Evolutionary conservation across 1,140 invertebrate species (phyloP).

Genomic region (Asbolus verrucosus): DNA sequence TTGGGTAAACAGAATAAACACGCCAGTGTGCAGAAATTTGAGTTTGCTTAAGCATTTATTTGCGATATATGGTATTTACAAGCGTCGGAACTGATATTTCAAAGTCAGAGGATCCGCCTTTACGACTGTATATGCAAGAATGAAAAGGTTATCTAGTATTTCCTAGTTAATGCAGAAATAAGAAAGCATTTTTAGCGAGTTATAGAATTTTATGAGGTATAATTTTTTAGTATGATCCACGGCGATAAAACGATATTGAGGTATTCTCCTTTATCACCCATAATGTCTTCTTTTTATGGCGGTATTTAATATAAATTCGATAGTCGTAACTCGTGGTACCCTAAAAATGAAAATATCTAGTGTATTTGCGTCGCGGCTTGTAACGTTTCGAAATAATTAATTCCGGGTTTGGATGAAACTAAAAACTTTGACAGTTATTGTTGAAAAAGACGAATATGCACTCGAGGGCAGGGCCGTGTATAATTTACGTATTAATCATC

Average conservation of each 20-base stretch:
- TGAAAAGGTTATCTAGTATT: not conserved
- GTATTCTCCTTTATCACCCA: slow-evolving; percentile 37
- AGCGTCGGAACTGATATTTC: too few relatives aligned
- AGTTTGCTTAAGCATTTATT: not conserved
- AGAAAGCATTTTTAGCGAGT: slow-evolving; percentile 32
- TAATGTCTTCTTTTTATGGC: slow-evolving; percentile 40
- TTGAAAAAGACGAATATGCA: not conserved
- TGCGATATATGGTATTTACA: not conserved
- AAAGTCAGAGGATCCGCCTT: not conserved
- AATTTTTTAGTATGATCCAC: slow-evolving; percentile 40
- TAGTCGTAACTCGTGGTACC: slow-evolving; percentile 3
- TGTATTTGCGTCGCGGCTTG: too few relatives aligned
- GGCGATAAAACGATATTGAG: slow-evolving; percentile 36
- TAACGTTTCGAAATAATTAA: not conserved
- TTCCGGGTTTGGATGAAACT: not conserved
- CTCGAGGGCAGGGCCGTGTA: not conserved
- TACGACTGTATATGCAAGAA: too few relatives aligned
- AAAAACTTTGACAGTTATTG: slow-evolving; percentile 6
- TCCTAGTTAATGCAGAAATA: slow-evolving; percentile 16
- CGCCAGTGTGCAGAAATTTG: too few relatives aligned
- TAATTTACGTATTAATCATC: slow-evolving; percentile 7
- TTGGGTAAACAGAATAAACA: not conserved
- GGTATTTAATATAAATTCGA: slow-evolving; percentile 39
- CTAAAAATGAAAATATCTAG: not conserved
- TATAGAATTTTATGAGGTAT: slow-evolving; percentile 37